Base-by-base conservation (phyloP, 2,113 vertebrate genomes). In the Hippocampus barbouri region DNA sequence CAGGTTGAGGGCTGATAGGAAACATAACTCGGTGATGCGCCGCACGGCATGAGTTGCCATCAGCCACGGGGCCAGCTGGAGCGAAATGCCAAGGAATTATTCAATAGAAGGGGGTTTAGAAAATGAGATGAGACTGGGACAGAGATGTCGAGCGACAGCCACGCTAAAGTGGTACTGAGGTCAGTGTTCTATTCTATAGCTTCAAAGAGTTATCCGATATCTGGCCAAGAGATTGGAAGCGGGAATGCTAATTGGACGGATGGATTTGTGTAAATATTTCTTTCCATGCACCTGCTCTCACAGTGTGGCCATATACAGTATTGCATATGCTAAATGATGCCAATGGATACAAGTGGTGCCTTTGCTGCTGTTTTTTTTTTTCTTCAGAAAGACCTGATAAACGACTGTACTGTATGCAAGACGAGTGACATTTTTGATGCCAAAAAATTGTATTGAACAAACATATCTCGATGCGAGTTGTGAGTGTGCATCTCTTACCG, bases 11-110 rank as follows among this genome's bases (percentile, higher is more conserved):
- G 71, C 72, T 67, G 72, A 38, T 66, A 45, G 78, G 86, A 87
- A 89, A 88, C 74, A 68, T 68, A 77, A 91, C 79, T 79, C 76
- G 41, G 62, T 72, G 76, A 75, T 71, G 80, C 77, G 75, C 67
- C 74, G 72, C 61, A 80, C 73, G 82, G 71, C 60, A 73, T 65
- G 75, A 40, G 49, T 18, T 34, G 62, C 20, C 51, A 53, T 53
- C 12, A 53, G 51, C 5, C 18, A 4, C 20, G 2, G 21, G 53
- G 21, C 21, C 53, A 56, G 53, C 53, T 23, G 53, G 21, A 23
- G 69, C 61, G 59, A 72, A 76, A 20, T 76, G 69, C 75, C 67
- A 66, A 56, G 65, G 77, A 75, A 85, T 85, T 74, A 78, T 74
- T 70, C 56, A 54, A 75, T 71, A 73, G 59, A 56, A 68, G 59